Conservation (phyloP, 2,888 invertebrate species). For the Gisinianus flammeolus region DNA sequence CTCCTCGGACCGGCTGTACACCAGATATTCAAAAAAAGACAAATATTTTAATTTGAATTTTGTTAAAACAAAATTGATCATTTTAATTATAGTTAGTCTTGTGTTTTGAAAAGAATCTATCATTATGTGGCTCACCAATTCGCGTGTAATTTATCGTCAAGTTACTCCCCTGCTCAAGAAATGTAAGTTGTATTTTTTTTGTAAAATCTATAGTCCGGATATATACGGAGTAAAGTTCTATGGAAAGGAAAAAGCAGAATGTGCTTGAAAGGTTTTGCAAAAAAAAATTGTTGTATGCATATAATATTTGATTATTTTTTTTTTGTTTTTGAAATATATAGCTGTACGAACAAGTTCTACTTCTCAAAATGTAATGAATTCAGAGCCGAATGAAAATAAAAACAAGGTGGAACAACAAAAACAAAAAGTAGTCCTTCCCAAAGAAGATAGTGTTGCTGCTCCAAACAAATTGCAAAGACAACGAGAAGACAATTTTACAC, state of each 20-base stretch:
- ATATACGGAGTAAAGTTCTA: too few species aligned
- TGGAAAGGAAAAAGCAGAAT: neutral
- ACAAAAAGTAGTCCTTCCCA: neutral
- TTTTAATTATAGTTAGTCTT: too few species aligned
- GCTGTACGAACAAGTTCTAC: constrained; percentile 7
- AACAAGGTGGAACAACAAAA: neutral
- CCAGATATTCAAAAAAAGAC: too few species aligned
- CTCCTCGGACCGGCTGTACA: too few species aligned
- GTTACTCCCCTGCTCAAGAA: neutral
- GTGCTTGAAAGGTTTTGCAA: neutral
- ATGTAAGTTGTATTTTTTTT: neutral
- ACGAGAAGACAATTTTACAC: constrained; percentile 53
- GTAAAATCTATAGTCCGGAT: neutral
- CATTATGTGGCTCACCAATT: neutral
- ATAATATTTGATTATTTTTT: neutral
- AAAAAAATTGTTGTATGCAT: neutral
- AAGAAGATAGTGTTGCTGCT: neutral
- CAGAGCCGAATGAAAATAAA: neutral
- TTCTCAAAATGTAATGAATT: neutral
- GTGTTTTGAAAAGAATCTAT: too few species aligned
- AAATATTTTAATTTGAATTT: too few species aligned
- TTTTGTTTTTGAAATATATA: neutral
- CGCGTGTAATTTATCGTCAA: neutral
- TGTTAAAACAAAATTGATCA: too few species aligned
- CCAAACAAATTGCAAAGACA: neutral